Percentiles rank a stretch among this genome's conserved stretches.
Evolutionary conservation across 2,888 invertebrate species (phyloP).

Genomic region (Isoperla grammatica): DNA sequence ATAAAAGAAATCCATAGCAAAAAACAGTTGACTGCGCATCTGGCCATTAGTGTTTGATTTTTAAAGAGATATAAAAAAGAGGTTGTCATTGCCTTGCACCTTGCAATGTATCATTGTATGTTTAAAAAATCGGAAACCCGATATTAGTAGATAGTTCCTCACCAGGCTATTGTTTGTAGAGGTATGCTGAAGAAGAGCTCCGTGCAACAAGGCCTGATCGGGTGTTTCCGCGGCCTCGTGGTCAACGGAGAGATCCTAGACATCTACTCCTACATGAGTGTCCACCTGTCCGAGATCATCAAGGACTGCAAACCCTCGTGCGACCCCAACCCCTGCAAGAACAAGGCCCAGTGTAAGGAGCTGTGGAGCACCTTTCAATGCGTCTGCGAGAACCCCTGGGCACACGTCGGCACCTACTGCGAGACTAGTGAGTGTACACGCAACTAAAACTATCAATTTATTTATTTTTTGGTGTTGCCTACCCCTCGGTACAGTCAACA

Average conservation of each 20-base stretch:
- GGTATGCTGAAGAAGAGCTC: conserved; percentile 76
- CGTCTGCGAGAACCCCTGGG: conserved; percentile 88
- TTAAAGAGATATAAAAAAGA: no score
- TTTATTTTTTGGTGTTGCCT: no score
- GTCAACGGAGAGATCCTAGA: conserved; percentile 88
- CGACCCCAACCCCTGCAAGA: conserved; percentile 88
- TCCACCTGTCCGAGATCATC: conserved; percentile 84
- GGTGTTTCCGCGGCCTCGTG: conserved; percentile 87
- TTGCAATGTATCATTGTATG: no score
- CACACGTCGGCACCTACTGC: conserved; percentile 84
- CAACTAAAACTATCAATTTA: no score
- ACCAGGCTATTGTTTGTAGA: no score
- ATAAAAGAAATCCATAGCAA: no score
- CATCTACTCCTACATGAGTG: conserved; percentile 88
- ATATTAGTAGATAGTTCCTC: no score
- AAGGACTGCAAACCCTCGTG: conserved; percentile 92
- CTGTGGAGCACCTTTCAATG: conserved; percentile 90
- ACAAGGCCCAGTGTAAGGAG: conserved; percentile 85
- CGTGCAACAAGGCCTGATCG: conserved; percentile 83
- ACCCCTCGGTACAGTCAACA: no score
- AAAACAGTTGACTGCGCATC: no score
- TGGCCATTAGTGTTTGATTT: no score
- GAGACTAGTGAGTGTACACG: conserved; percentile 69
- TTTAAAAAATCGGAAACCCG: no score
- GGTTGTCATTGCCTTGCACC: no score